Evolutionary conservation across 2,113 vertebrate genomes (phyloP).

Genomic region (Marmota monax): DNA sequence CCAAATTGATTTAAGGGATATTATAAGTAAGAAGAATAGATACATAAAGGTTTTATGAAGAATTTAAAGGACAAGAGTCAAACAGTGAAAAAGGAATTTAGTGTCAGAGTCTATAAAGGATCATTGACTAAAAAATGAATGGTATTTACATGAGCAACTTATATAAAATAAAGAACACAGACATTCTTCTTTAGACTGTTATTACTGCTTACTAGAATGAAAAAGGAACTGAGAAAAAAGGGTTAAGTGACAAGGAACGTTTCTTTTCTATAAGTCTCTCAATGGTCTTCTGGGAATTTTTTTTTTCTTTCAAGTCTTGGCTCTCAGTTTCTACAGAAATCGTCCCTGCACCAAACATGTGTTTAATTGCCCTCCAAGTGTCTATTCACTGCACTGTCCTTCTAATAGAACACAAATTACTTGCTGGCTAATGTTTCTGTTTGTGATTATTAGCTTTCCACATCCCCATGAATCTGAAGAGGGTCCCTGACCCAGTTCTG

Average conservation of each 20-base stretch:
- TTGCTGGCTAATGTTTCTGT: background rate
- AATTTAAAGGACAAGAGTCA: background rate
- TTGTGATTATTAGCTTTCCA: slow-evolving; percentile 43
- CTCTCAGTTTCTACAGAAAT: slow-evolving; percentile 57
- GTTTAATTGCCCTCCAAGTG: slow-evolving; percentile 42
- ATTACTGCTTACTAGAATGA: background rate
- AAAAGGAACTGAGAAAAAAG: background rate
- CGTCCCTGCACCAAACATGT: background rate
- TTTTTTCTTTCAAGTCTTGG: slow-evolving; percentile 17
- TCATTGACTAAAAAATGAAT: slow-evolving; percentile 4
- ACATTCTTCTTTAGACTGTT: background rate
- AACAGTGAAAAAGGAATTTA: background rate
- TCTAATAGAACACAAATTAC: background rate
- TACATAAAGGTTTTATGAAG: background rate
- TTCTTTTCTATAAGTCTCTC: background rate
- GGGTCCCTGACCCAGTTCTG: background rate
- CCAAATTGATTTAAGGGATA: slow-evolving; percentile 1
- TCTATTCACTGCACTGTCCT: background rate
- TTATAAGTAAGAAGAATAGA: background rate
- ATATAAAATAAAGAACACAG: background rate
- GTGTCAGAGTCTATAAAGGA: background rate
- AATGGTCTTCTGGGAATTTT: background rate
- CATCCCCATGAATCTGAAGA: background rate
- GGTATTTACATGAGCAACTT: slow-evolving; percentile 41
- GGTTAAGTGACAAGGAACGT: background rate